Evolutionary conservation across 1,140 invertebrate species (phyloP).

Genomic region (Drosophila pectinifera): DNA sequence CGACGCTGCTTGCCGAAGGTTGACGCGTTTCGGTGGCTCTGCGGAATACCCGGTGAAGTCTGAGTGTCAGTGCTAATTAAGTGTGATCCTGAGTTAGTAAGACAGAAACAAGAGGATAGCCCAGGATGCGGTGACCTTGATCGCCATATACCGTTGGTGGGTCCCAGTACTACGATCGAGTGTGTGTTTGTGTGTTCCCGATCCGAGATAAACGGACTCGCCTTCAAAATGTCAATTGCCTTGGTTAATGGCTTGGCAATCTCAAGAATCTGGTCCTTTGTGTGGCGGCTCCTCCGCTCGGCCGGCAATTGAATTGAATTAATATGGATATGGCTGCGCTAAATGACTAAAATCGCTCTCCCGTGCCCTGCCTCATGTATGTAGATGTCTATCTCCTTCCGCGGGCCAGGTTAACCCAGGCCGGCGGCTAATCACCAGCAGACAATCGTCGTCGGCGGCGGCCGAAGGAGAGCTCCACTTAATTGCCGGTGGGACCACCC

Average conservation of each 20-base stretch:
- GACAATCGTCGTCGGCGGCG: conserved; percentile 39
- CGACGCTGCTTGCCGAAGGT: conserved; percentile 29
- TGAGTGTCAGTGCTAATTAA: not conserved
- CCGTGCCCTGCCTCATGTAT: conserved; percentile 8
- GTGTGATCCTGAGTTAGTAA: not conserved
- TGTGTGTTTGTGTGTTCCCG: conserved; percentile 14
- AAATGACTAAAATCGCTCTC: conserved; percentile 50
- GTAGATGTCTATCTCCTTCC: conserved; percentile 45
- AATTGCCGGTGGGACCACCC: conserved; percentile 51
- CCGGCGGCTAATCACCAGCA: conserved; percentile 33
- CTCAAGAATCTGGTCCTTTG: conserved; percentile 67
- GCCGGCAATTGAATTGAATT: conserved; percentile 26
- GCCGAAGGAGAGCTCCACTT: conserved; percentile 18
- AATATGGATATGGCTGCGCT: conserved; percentile 44
- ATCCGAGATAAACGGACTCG: conserved; percentile 44
- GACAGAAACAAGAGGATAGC: not conserved
- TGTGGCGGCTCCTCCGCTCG: conserved; percentile 29
- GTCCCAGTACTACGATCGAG: not conserved
- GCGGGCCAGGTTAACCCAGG: conserved; percentile 5
- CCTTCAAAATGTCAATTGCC: conserved; percentile 67
- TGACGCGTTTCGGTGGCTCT: conserved; percentile 41
- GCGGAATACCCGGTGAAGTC: not conserved
- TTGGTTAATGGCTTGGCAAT: conserved; percentile 46
- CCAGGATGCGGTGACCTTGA: conserved; percentile 15
- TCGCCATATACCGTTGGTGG: conserved; percentile 1